Base-by-base conservation (phyloP, 1,140 invertebrate species). In the Drosophila jambulina region DNA sequence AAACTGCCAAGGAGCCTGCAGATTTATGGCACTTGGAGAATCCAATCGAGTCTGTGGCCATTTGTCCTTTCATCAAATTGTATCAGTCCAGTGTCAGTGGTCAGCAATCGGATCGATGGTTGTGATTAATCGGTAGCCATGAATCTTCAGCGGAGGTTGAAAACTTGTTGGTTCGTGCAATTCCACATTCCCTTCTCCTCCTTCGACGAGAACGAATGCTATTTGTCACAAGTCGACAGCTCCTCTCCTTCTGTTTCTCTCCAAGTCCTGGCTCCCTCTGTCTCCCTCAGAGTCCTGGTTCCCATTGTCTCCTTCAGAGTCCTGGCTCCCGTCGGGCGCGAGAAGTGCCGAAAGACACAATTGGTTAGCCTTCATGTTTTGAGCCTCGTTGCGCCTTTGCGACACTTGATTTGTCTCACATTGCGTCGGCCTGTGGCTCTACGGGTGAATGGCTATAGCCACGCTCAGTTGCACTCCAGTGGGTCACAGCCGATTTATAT, bases 311-410 rank as follows among this genome's bases (percentile, higher is more conserved):
- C n/a, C n/a, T n/a, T n/a, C n/a, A n/a, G n/a, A n/a, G n/a, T n/a
- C n/a, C n/a, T n/a, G n/a, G n/a, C n/a, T n/a, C n/a, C n/a, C n/a
- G n/a, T 40, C n/a, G 21, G 25, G 27, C 9, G 38, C 29, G 48
- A 54, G 60, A 21, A 49, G 38, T 12, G 40, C 48, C 48, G 78
- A 34, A 42, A 12, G 43, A 9, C 8, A 23, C 19, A 21, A 21
- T 67, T 82, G 75, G 79, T 86, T 86, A 69, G 60, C 79, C 69
- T 59, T 42, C 75, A 75, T 82, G 75, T 82, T 86, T 86, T 65
- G 60, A 75, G 49, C 62, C 75, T 78, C 82, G 69, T 60, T 67
- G n/a, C n/a, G n/a, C n/a, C n/a, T n/a, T n/a, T n/a, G 77, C 67
- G 64, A 64, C 77, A 57, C 84, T 84, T 80, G 81, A 84, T 84